Conservation (phyloP, 2,113 vertebrate species). For the Neofelis nebulosa region DNA sequence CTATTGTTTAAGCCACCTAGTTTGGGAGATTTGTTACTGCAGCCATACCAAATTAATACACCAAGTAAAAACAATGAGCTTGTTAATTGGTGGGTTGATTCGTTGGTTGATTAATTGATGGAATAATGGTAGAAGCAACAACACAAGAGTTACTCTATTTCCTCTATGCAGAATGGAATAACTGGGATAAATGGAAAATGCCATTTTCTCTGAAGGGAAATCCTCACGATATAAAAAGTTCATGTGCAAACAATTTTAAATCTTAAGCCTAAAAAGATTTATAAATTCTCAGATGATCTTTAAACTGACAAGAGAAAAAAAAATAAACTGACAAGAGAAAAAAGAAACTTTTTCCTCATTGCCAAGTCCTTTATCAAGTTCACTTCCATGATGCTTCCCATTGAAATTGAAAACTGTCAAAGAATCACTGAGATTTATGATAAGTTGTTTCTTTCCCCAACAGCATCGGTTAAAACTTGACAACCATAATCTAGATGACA, state of each 20-base stretch:
- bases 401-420: constrained; percentile 78
- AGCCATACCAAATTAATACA: not conserved
- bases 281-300: constrained; percentile 50
- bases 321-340: no score
- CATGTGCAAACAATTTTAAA: constrained; percentile 36
- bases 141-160: not conserved
- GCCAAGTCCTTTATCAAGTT: constrained; percentile 62
- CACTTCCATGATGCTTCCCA: constrained; percentile 40
- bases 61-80: not conserved
- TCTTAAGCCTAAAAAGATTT: constrained; percentile 36
- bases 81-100: not conserved
- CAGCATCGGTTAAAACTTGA: constrained; percentile 54
- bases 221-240: not conserved
- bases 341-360: constrained; percentile 23
- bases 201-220: not conserved
- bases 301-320: constrained; percentile 35
- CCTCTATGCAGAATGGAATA: not conserved
- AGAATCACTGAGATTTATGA: constrained; percentile 64
- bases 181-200: not conserved
- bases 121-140: constrained; percentile 7
- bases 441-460: constrained; percentile 46
- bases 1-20: not conserved
- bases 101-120: not conserved
- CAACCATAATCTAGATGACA: constrained; percentile 71
- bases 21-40: not conserved